These are phyloP conservation scores for Choreutis nemorana DNA, from an alignment of 2,888 invertebrate genomes.

Conservation along the genomic window DNA sequence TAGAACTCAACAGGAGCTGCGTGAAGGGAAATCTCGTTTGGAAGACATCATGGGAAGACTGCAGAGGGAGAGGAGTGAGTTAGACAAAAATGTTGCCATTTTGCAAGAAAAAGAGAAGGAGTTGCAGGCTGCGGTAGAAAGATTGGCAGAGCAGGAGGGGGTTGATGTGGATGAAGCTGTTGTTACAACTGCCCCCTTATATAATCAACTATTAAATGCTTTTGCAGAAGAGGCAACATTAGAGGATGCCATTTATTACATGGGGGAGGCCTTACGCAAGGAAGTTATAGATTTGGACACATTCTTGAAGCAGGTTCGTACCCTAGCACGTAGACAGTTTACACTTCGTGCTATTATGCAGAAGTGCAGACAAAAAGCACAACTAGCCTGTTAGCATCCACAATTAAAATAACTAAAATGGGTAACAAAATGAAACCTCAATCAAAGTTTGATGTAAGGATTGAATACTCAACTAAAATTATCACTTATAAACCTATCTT, in stretches of 20 bases:
- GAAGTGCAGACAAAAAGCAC: conserved; percentile 95
- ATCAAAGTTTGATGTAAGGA: background rate
- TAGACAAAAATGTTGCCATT: conserved; percentile 84
- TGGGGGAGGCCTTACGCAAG: conserved; percentile 93
- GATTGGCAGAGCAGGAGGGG: conserved; percentile 78
- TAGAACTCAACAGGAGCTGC: conserved; percentile 86
- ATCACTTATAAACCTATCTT: too few species aligned
- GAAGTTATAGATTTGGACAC: conserved; percentile 95
- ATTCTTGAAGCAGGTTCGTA: conserved; percentile 95
- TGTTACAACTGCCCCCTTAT: conserved; percentile 93
- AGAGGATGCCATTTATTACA: conserved; percentile 98
- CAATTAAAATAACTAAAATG: background rate
- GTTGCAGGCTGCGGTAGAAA: conserved; percentile 79
- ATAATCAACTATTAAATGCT: conserved; percentile 93
- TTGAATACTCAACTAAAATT: too few species aligned
- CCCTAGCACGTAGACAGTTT: conserved; percentile 94
- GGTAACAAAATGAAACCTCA: too few species aligned
- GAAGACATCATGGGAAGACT: conserved; percentile 80
- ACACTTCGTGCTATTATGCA: conserved; percentile 95
- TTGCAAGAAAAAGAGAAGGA: conserved; percentile 89
- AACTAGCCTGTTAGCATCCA: conserved; percentile 70
- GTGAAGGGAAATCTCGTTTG: conserved; percentile 83
- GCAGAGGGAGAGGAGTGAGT: conserved; percentile 78
- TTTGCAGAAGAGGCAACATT: conserved; percentile 98
- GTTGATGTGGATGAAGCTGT: conserved; percentile 97